Evolutionary conservation across 2,888 invertebrate genomes (phyloP).

Genomic region (Aphodius sticticus): DNA sequence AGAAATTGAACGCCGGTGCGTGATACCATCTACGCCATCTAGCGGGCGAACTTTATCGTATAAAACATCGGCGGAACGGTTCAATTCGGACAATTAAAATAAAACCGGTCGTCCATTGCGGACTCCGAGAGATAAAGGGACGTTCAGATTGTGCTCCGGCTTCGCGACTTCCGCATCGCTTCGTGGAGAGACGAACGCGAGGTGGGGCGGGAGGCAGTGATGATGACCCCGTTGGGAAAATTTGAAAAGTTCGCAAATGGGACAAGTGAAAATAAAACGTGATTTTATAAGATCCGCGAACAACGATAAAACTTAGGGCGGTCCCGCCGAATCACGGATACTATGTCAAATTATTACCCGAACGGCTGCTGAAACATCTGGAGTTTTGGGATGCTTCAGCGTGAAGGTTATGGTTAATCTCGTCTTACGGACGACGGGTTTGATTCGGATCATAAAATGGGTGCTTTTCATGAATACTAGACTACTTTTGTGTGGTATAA

Average conservation of each 20-base stretch:
- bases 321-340: constrained; percentile 8
- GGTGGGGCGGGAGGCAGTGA: not conserved
- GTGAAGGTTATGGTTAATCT: not conserved
- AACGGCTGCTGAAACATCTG: constrained; percentile 8
- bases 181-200: not conserved
- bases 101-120: constrained; percentile 32
- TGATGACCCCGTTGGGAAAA: constrained; percentile 38
- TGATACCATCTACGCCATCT: constrained; percentile 27
- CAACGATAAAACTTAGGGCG: constrained; percentile 35
- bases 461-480: too few relatives aligned
- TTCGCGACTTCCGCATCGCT: not conserved
- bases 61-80: constrained; percentile 35
- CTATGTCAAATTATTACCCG: constrained; percentile 32
- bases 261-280: constrained; percentile 36
- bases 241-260: constrained; percentile 38
- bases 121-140: constrained; percentile 32
- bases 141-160: not conserved
- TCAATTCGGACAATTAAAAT: constrained; percentile 38
- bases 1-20: constrained; percentile 24
- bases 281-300: constrained; percentile 32
- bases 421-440: not conserved
- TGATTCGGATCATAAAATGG: too few relatives aligned
- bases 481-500: too few relatives aligned
- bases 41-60: constrained; percentile 29
- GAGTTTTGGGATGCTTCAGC: not conserved